Percentiles rank a stretch among this genome's conserved stretches.
phyloP scores from a whole-genome alignment of 1,140 invertebrate species.

The Pemphigus obesinymphae region DNA sequence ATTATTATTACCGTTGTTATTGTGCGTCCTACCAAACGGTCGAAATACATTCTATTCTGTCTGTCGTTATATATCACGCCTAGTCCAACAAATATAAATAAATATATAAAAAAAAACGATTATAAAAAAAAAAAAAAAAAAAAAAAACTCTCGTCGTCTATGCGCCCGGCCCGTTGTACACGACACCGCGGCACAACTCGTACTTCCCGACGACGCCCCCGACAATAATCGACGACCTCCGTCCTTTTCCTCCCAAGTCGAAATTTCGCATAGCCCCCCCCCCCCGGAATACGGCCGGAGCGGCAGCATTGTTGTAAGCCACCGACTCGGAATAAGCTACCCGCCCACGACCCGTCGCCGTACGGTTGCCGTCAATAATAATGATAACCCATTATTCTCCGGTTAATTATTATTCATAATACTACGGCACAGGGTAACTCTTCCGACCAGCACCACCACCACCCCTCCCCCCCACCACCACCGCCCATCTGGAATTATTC shows the following conservation, averaged over 20 bases:
- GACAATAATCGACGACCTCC: neutral
- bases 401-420: constrained; percentile 39
- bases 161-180: too few species aligned
- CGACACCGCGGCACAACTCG: too few species aligned
- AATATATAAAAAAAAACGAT: too few species aligned
- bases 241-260: neutral
- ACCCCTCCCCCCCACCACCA: neutral
- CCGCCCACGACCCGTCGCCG: neutral
- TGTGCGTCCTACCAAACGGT: too few species aligned
- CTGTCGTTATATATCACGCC: too few species aligned
- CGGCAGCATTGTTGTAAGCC: neutral
- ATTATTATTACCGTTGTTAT: too few species aligned
- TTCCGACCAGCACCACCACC: neutral
- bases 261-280: neutral
- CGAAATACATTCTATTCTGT: too few species aligned
- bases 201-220: neutral
- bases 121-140: too few species aligned
- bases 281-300: too few species aligned
- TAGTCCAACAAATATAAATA: too few species aligned
- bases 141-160: too few species aligned
- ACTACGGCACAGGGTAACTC: neutral
- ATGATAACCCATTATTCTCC: constrained; percentile 32
- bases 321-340: constrained; percentile 1
- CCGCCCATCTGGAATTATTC: too few species aligned
- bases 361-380: constrained; percentile 10